These are phyloP conservation scores for Daphoenositta chrysoptera DNA, from an alignment of 2,113 vertebrate species.

Conservation along the genomic window DNA sequence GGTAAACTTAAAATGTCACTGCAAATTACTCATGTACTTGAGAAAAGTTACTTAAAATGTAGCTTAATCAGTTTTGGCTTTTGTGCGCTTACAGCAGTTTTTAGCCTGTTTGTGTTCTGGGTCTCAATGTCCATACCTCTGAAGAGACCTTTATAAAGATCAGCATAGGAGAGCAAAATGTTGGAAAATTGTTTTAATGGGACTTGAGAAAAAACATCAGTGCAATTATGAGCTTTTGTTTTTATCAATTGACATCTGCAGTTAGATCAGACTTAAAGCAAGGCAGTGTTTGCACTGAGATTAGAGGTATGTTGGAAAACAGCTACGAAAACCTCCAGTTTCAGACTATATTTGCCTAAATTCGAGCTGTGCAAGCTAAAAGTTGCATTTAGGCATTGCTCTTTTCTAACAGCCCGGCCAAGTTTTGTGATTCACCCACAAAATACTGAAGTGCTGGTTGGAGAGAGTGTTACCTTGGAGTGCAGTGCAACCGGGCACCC, in stretches of 20 bases:
- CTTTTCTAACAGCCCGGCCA: conserved; percentile 80
- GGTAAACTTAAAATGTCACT: neutral
- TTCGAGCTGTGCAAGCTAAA: neutral
- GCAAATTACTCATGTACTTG: neutral
- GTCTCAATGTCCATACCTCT: neutral
- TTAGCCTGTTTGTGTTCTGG: neutral
- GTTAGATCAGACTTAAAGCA: neutral
- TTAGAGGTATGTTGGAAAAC: neutral
- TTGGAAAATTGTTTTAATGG: neutral
- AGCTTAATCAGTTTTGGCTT: neutral
- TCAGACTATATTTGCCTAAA: neutral
- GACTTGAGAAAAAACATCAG: neutral
- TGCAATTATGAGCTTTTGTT: neutral
- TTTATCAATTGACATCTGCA: neutral
- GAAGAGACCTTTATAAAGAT: neutral
- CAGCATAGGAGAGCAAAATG: neutral
- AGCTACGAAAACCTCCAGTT: neutral
- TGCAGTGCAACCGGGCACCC: conserved; percentile 95
- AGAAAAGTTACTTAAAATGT: neutral
- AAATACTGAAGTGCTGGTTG: conserved; percentile 96
- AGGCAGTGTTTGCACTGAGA: neutral
- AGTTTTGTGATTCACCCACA: conserved; percentile 97
- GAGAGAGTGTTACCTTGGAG: conserved; percentile 94
- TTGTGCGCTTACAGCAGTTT: neutral
- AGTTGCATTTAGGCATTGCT: neutral